Evolutionary conservation across 2,888 invertebrate species (phyloP).

Genomic region (Andrena haemorrhoa): DNA sequence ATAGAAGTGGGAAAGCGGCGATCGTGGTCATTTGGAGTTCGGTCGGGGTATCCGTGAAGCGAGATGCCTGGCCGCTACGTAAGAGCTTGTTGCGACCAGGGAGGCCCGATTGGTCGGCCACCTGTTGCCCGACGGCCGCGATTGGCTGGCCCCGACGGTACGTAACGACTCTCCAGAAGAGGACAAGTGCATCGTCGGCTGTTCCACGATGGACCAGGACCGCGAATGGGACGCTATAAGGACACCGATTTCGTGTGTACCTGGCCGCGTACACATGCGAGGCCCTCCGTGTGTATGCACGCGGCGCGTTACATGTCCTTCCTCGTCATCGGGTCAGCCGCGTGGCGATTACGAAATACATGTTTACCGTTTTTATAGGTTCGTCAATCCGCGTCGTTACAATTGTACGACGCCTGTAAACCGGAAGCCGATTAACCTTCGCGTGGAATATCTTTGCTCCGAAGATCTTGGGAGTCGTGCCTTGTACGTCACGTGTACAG

Average conservation of each 20-base stretch:
- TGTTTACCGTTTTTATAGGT: conserved; percentile 29
- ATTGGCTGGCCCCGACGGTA: conserved; percentile 76
- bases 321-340: neutral
- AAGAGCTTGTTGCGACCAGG: conserved; percentile 49
- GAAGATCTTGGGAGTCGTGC: too few relatives aligned
- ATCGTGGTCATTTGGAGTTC: conserved; percentile 34
- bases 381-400: neutral
- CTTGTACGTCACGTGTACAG: too few relatives aligned
- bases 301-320: conserved; percentile 21
- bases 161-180: conserved; percentile 68
- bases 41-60: conserved; percentile 60
- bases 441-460: neutral
- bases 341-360: conserved; percentile 17
- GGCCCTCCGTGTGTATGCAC: neutral
- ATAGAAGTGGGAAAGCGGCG: conserved; percentile 51
- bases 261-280: neutral
- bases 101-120: conserved; percentile 79
- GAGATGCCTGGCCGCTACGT: conserved; percentile 59
- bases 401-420: neutral
- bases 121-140: conserved; percentile 79
- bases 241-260: conserved; percentile 9
- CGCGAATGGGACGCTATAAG: conserved; percentile 18
- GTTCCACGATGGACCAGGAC: conserved; percentile 55
- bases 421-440: neutral
- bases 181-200: conserved; percentile 61